Percentiles rank a stretch among this genome's conserved stretches.
Conservation (phyloP, 92 coral and sea anemone genomes). For the Siderastrea radians region DNA sequence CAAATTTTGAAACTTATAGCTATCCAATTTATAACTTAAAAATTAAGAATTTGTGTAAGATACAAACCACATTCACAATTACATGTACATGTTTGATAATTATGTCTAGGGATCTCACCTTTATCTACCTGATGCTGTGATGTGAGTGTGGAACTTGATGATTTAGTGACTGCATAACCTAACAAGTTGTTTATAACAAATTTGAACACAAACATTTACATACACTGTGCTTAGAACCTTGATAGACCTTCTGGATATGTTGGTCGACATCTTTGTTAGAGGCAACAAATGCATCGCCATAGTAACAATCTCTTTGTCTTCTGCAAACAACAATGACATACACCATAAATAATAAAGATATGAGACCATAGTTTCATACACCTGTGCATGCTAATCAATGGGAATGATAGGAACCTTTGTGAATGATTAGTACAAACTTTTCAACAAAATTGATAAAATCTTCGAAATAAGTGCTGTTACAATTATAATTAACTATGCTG, state of each 20-base stretch:
- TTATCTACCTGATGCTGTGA: background rate
- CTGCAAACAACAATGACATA: slow-evolving; percentile 12
- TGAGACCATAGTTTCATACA: too few relatives aligned
- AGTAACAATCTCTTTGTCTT: slow-evolving; percentile 55
- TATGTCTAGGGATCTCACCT: too few relatives aligned
- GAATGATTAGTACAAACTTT: too few relatives aligned
- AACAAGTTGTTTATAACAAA: background rate
- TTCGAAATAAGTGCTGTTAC: too few relatives aligned
- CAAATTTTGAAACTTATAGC: too few relatives aligned
- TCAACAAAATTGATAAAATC: too few relatives aligned
- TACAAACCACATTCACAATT: background rate
- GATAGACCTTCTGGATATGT: slow-evolving; percentile 57
- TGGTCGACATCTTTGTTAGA: slow-evolving; percentile 58
- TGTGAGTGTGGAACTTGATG: background rate
- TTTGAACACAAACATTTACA: background rate
- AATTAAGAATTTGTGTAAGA: background rate
- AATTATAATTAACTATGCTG: too few relatives aligned
- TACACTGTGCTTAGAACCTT: slow-evolving; percentile 53
- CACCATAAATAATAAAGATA: too few relatives aligned
- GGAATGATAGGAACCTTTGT: too few relatives aligned
- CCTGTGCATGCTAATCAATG: too few relatives aligned
- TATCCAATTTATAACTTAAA: too few relatives aligned
- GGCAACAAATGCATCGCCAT: slow-evolving; percentile 61
- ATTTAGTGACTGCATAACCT: background rate
- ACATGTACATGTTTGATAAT: too few relatives aligned